Percentiles rank a stretch among this genome's conserved stretches.
Evolutionary conservation across 2,113 vertebrate species (phyloP).

Genomic region (Microtus pennsylvanicus): DNA sequence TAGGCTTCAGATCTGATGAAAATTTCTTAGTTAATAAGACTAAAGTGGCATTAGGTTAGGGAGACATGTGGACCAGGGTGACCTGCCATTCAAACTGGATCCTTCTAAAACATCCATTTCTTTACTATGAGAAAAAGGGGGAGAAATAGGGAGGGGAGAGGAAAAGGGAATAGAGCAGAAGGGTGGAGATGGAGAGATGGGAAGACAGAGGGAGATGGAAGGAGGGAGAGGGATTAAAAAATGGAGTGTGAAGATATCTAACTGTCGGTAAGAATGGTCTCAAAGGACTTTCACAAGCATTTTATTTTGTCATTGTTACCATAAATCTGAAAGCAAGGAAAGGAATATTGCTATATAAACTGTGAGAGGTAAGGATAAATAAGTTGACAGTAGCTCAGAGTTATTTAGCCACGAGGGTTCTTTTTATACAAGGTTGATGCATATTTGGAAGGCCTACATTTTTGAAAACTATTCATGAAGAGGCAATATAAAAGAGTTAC

Average conservation of each 20-base stretch:
- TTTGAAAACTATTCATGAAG: background rate
- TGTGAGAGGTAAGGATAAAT: background rate
- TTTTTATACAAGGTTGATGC: background rate
- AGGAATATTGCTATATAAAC: background rate
- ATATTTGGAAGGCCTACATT: background rate
- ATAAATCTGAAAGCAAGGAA: background rate
- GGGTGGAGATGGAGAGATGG: background rate
- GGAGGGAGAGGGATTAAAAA: background rate
- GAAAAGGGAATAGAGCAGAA: background rate
- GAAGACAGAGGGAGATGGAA: background rate
- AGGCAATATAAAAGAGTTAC: background rate
- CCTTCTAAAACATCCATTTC: background rate
- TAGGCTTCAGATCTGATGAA: background rate
- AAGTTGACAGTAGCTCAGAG: background rate
- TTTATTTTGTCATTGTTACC: background rate
- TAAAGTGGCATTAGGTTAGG: background rate
- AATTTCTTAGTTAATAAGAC: constrained; percentile 44
- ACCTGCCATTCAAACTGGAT: background rate
- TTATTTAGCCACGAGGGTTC: background rate
- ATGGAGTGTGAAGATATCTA: background rate
- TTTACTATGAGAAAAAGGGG: background rate
- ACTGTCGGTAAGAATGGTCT: background rate
- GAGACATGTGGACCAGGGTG: constrained; percentile 25
- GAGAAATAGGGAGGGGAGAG: background rate
- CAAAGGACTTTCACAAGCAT: background rate